Base-by-base conservation (phyloP, 2,797 vertebrate genomes). In the Pyrocephalus nanus region DNA sequence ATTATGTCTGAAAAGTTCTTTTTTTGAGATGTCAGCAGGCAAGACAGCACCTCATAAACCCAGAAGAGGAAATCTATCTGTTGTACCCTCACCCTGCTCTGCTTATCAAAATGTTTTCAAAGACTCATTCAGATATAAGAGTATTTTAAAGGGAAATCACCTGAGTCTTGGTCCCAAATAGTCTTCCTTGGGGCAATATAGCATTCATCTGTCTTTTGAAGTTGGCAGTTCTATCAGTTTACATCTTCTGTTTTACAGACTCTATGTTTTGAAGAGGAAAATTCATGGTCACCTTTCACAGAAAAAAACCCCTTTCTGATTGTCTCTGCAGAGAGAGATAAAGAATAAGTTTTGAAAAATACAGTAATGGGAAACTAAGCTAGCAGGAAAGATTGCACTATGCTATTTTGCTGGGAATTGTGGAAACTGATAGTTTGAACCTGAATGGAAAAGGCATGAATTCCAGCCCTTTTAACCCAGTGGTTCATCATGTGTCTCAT, bases 41-140 rank as follows among this genome's bases (percentile, higher is more conserved):
- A 71, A 88, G 73, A 36, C 34, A 90, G 55, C 32, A 26, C 4
- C 64, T 87, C 40, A 8, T 53, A 86, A 86, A 64, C 64, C 21
- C 17, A 17, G 54, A 69, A 74, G 67, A 77, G 50, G 55, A 66
- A 48, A 62, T 86, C 47, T 32, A 23, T 92, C 75, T 87, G 22
- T 67, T 83, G 36, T 34, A 53, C 79, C 34, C 19, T 90, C 11
- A 32, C 47, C 23, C 62, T 64, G 40, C 17, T 57, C 55, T 75
- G n/a, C 66, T 95, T 76, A 90, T 85, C 64, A 84, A 50, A 78
- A n/a, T 38, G 55, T 53, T 94, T 92, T 91, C 73, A 70, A 79
- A 87, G 64, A 26, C 76, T 86, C 30, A 32, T 76, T 88, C 45
- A 86, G 86, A 64, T 48, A 15, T 11, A 15, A 65, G 67, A 69